Percentiles rank a stretch among this genome's conserved stretches.
Evolutionary conservation across 2,113 vertebrate species (phyloP).

Genomic region (Dunckerocampus dactyliophorus): DNA sequence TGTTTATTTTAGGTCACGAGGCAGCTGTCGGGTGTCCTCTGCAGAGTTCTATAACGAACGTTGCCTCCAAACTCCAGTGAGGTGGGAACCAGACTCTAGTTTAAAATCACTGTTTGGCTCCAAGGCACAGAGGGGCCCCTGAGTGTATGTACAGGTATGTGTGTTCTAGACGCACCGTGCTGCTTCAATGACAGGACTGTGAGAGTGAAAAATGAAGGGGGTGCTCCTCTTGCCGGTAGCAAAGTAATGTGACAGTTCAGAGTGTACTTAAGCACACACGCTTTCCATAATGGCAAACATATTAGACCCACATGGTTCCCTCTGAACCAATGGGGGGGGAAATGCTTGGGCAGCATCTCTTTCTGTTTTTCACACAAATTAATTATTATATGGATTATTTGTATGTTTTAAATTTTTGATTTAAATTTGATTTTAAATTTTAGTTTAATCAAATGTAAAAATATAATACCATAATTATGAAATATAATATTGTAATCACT

Average conservation of each 20-base stretch:
- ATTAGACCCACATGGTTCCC: not conserved
- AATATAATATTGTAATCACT: no score
- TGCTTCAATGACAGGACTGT: conserved; percentile 19
- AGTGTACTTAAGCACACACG: not conserved
- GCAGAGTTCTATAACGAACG: conserved; percentile 4
- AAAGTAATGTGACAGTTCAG: not conserved
- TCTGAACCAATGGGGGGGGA: not conserved
- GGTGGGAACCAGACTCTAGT: not conserved
- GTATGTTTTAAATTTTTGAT: no score
- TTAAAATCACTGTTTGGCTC: not conserved
- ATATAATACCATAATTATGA: no score
- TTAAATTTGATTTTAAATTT: no score
- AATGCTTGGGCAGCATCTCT: not conserved
- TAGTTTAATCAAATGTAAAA: no score
- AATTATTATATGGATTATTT: no score
- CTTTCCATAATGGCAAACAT: not conserved
- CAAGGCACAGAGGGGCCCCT: not conserved
- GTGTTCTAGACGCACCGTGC: conserved; percentile 6
- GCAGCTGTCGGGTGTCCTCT: no score
- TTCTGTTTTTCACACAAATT: no score
- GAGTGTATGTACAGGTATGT: not conserved
- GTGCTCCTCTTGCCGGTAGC: conserved; percentile 6
- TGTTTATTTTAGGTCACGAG: not conserved
- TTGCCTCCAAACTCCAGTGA: conserved; percentile 8
- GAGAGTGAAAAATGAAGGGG: not conserved